Percentiles rank a stretch among this genome's conserved stretches.
Evolutionary conservation across 2,113 vertebrate species (phyloP).

Genomic region (Corynorhinus townsendii): DNA sequence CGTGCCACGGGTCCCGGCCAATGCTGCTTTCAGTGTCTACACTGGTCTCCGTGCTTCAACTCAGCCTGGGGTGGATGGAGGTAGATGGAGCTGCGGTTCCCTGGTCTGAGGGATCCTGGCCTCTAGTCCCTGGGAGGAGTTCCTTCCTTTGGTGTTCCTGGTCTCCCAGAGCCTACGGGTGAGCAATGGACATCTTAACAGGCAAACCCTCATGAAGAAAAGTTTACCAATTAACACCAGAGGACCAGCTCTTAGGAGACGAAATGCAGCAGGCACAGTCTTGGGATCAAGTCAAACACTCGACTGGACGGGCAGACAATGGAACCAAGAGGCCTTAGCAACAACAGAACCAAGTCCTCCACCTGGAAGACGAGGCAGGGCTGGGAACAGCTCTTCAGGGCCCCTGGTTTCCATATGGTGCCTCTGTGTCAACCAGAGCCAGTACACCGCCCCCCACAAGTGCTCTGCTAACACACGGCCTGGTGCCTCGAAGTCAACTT

Average conservation of each 20-base stretch:
- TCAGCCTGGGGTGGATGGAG: background rate
- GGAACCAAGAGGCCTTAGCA: background rate
- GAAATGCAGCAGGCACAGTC: background rate
- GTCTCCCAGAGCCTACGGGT: background rate
- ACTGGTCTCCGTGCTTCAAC: background rate
- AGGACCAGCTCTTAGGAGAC: background rate
- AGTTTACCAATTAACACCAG: rapidly evolving
- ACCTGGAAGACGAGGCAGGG: no score
- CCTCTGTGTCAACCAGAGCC: background rate
- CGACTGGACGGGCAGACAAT: rapidly evolving
- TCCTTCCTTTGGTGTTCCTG: background rate
- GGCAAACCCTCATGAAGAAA: background rate
- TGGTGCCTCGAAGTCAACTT: background rate
- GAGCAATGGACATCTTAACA: background rate
- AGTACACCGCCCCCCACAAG: background rate
- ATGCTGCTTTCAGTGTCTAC: no score
- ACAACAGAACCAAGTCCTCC: background rate
- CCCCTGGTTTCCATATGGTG: rapidly evolving
- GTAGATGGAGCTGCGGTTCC: no score
- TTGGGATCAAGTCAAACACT: background rate
- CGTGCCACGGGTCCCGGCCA: no score
- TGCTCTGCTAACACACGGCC: no score
- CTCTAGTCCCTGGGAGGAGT: background rate
- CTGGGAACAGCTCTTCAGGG: background rate
- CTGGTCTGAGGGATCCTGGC: background rate